phyloP scores from a whole-genome alignment of 2,113 vertebrate species.

The Nothocercus julius region DNA sequence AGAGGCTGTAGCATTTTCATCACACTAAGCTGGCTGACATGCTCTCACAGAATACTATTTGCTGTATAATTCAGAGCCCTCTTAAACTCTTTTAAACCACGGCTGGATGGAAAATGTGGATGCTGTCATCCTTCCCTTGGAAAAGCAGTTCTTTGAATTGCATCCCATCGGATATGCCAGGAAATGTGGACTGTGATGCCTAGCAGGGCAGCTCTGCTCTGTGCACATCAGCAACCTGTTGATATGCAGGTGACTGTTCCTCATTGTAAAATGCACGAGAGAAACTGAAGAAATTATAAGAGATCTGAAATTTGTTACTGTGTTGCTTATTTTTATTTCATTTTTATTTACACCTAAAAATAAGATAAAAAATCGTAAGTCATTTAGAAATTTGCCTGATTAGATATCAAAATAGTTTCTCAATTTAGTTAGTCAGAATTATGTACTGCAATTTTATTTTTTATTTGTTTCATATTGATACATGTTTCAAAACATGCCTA shows the following conservation, averaged over 20 bases:
- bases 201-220: not conserved
- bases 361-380: not conserved
- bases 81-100: not conserved
- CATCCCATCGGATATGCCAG: not conserved
- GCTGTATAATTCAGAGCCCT: conserved; percentile 22
- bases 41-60: not conserved
- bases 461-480: not conserved
- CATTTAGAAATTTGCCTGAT: not conserved
- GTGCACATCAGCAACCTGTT: not conserved
- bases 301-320: not conserved
- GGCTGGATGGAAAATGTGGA: not conserved
- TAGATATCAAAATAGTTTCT: not conserved
- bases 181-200: not conserved
- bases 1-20: not conserved
- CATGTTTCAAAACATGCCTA: not conserved
- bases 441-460: not conserved
- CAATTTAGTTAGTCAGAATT: not conserved
- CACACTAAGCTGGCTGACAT: not conserved
- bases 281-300: not conserved
- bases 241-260: not conserved
- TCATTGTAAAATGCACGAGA: not conserved
- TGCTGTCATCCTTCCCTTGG: not conserved
- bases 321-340: not conserved
- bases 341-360: not conserved
- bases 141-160: not conserved